Evolutionary conservation across 2,797 vertebrate genomes (phyloP).

Genomic region (Xiphophorus birchmanni): DNA sequence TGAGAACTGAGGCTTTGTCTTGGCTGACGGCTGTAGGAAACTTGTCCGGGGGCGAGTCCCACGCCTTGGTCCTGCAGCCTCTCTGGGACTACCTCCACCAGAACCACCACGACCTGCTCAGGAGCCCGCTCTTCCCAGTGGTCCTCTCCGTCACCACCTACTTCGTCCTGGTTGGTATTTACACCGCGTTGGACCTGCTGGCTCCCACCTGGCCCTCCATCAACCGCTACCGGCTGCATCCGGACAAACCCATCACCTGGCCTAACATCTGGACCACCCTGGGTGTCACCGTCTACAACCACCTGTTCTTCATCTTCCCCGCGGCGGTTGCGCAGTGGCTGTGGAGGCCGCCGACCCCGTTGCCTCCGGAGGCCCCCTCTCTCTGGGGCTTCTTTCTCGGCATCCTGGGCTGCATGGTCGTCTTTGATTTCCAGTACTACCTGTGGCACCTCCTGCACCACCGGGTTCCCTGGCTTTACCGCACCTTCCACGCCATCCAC

Average conservation of each 20-base stretch:
- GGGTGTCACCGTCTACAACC: conserved; percentile 81
- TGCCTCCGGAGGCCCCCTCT: conserved; percentile 78
- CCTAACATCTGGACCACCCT: conserved; percentile 78
- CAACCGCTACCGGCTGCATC: conserved; percentile 81
- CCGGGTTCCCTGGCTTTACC: conserved; percentile 82
- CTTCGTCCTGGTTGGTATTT: conserved; percentile 78
- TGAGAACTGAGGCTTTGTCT: conserved; percentile 54
- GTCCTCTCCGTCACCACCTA: conserved; percentile 81
- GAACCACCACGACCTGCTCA: conserved; percentile 78
- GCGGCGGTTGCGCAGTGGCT: conserved; percentile 83
- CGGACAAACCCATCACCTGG: conserved; percentile 74
- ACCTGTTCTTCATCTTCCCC: conserved; percentile 83
- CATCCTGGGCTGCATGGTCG: conserved; percentile 81
- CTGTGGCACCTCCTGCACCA: conserved; percentile 86
- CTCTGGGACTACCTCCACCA: conserved; percentile 81
- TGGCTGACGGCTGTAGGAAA: conserved; percentile 65
- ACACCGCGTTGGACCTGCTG: conserved; percentile 81
- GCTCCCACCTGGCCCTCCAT: conserved; percentile 80
- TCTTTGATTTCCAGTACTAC: conserved; percentile 88
- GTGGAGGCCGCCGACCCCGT: conserved; percentile 80
- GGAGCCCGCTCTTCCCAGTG: conserved; percentile 83
- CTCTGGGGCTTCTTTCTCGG: conserved; percentile 79
- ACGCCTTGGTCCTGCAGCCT: conserved; percentile 77
- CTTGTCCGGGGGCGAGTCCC: conserved; percentile 57
- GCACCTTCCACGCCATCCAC: conserved; percentile 84